Evolutionary conservation across 1,140 invertebrate species (phyloP).

Genomic region (Ganaspis sp.): DNA sequence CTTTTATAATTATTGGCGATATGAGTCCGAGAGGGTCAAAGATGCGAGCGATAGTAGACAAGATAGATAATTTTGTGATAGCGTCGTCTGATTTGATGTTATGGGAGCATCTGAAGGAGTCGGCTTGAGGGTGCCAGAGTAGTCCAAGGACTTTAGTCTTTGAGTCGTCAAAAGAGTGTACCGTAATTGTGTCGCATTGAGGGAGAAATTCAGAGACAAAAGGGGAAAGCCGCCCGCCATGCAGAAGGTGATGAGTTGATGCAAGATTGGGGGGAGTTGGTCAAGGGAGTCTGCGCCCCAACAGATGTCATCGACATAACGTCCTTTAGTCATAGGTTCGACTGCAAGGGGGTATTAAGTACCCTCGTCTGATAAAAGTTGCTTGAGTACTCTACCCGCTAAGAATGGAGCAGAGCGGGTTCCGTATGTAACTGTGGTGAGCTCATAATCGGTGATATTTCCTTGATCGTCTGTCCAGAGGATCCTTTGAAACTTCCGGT

Average conservation of each 20-base stretch:
- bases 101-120: not conserved
- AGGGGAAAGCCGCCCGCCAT: not conserved
- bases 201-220: not conserved
- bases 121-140: not conserved
- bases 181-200: not conserved
- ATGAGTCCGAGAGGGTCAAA: not conserved
- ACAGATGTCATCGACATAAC: not conserved
- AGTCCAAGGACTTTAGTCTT: not conserved
- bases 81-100: not conserved
- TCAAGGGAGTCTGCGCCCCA: not conserved
- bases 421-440: not conserved
- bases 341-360: not conserved
- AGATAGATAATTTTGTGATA: not conserved
- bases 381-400: not conserved
- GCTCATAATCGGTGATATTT: not conserved
- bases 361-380: not conserved
- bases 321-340: not conserved
- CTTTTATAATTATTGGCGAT: not conserved
- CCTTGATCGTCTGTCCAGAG: conserved; percentile 43
- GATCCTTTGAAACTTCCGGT: conserved; percentile 53
- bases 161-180: not conserved
- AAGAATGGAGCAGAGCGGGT: not conserved
- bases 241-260: not conserved
- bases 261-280: not conserved
- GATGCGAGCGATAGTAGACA: not conserved